Conservation (phyloP, 2,113 vertebrate genomes). For the Daphoenositta chrysoptera region DNA sequence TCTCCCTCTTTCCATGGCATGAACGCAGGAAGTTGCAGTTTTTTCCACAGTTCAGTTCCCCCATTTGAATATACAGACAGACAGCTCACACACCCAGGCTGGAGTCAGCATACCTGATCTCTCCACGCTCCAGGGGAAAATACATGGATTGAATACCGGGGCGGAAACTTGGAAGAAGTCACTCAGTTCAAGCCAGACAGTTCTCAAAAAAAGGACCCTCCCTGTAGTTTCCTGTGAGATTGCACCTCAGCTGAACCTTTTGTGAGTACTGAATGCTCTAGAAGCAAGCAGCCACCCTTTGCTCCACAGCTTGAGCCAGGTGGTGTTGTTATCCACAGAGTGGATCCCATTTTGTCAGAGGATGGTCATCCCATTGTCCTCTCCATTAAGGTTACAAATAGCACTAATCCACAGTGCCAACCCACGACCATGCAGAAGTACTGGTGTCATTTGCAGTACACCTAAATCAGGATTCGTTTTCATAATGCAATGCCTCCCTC, state of each 20-base stretch:
- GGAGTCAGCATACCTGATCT: background rate
- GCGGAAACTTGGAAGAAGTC: background rate
- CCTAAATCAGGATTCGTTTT: background rate
- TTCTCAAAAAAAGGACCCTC: background rate
- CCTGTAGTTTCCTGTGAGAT: background rate
- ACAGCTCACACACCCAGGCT: background rate
- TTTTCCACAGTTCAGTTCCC: background rate
- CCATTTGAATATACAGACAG: background rate
- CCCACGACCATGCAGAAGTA: background rate
- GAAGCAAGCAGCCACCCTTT: background rate
- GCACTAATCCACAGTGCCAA: background rate
- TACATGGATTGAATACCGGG: background rate
- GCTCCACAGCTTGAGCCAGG: background rate
- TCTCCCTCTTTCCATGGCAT: background rate
- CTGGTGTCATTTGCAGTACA: background rate
- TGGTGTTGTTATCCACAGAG: background rate
- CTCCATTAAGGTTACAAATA: background rate
- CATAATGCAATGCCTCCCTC: background rate
- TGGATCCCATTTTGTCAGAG: background rate
- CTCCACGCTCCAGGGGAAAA: background rate
- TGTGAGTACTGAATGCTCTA: background rate
- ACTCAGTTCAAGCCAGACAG: background rate
- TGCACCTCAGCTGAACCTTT: background rate
- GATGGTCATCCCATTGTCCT: background rate
- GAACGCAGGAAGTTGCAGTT: background rate